Percentiles rank a stretch among this genome's conserved stretches.
phyloP scores from a whole-genome alignment of 1,140 invertebrate species.

The Polyergus mexicanus region DNA sequence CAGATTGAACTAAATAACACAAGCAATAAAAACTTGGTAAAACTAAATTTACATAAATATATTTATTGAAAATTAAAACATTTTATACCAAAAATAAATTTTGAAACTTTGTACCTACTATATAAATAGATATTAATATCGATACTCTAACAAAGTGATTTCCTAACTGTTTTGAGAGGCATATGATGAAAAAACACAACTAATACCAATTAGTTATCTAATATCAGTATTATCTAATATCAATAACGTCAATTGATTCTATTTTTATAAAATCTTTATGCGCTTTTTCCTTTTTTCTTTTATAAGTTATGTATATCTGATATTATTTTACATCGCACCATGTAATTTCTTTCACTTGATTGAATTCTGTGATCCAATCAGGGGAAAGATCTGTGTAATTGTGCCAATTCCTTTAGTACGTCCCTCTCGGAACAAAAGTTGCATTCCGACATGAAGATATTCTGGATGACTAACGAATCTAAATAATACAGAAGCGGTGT shows the following conservation, averaged over 20 bases:
- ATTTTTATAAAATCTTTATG: slow-evolving; percentile 44
- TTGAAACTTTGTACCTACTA: background rate
- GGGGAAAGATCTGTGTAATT: slow-evolving; percentile 94
- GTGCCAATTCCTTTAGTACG: slow-evolving; percentile 96
- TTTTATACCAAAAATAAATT: background rate
- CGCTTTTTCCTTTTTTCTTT: background rate
- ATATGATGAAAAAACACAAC: background rate
- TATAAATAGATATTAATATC: background rate
- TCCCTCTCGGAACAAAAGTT: slow-evolving; percentile 96
- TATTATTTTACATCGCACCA: slow-evolving; percentile 30
- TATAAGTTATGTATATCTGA: slow-evolving; percentile 25
- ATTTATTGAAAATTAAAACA: background rate
- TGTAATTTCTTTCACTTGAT: slow-evolving; percentile 34
- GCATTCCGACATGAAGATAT: slow-evolving; percentile 95
- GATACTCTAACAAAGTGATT: background rate
- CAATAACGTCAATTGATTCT: slow-evolving; percentile 23
- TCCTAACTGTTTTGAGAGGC: background rate
- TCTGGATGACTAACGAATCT: slow-evolving; percentile 96
- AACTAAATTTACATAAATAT: background rate
- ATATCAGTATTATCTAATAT: background rate
- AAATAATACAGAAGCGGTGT: slow-evolving; percentile 95
- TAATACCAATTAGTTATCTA: background rate
- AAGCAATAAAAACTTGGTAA: background rate
- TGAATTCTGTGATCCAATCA: slow-evolving; percentile 80
- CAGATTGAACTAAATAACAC: background rate